Evolutionary conservation across 2,888 invertebrate species (phyloP).

Genomic region (Epistrophe grossulariae): DNA sequence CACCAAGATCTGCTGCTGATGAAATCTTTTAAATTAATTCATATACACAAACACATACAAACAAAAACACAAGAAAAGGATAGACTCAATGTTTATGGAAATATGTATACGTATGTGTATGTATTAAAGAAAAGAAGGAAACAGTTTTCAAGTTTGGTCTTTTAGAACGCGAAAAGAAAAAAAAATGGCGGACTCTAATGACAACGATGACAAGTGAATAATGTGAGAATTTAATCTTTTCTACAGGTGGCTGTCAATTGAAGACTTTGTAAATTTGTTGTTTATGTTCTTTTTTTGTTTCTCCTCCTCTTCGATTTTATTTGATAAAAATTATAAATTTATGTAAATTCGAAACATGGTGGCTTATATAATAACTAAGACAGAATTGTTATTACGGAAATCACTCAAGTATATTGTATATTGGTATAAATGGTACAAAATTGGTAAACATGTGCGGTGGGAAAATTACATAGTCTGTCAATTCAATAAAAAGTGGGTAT

Average conservation of each 20-base stretch:
- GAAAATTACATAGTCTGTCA: no score
- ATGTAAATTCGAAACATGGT: neutral
- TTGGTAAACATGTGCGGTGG: no score
- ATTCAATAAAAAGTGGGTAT: no score
- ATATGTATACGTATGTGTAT: slow-evolving; percentile 1
- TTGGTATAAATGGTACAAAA: no score
- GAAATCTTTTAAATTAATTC: slow-evolving; percentile 66
- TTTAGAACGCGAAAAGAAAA: neutral
- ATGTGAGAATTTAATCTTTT: slow-evolving; percentile 67
- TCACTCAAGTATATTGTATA: no score
- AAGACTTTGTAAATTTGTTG: neutral
- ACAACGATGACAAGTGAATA: slow-evolving; percentile 36
- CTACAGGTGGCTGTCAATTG: slow-evolving; percentile 67
- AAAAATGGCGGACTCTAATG: slow-evolving; percentile 19
- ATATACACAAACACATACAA: slow-evolving; percentile 19
- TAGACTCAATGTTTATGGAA: slow-evolving; percentile 23
- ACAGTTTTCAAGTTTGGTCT: slow-evolving; percentile 10
- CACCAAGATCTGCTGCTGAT: slow-evolving; percentile 12
- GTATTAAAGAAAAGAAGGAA: slow-evolving; percentile 32
- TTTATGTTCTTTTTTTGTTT: slow-evolving; percentile 7
- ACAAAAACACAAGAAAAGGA: slow-evolving; percentile 1
- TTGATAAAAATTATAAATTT: slow-evolving; percentile 3
- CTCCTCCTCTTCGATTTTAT: slow-evolving; percentile 10
- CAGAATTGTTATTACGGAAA: no score
- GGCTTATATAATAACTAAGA: no score